These are phyloP conservation scores for Benthosema pterotum DNA, from an alignment of 2,797 vertebrate species.

Conservation along the genomic window DNA sequence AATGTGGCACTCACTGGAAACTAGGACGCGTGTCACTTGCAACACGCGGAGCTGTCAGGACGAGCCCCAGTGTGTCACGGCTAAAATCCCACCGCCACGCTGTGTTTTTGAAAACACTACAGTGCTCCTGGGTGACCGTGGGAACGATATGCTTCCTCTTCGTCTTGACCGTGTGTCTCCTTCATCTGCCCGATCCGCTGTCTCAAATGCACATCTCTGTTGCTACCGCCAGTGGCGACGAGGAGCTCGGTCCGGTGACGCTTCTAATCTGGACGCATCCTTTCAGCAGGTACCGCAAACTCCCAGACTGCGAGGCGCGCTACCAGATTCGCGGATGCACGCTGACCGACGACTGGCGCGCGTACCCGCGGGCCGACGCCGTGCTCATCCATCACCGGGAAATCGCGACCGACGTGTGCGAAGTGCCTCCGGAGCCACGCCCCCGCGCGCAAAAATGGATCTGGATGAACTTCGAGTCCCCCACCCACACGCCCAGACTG, in stretches of 20 bases:
- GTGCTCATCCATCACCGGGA: slow-evolving; percentile 81
- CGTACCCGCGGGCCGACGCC: slow-evolving; percentile 65
- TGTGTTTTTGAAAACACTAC: slow-evolving; percentile 10
- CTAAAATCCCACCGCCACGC: slow-evolving; percentile 22
- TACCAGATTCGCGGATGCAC: slow-evolving; percentile 62
- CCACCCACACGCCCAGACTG: slow-evolving; percentile 79
- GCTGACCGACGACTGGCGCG: slow-evolving; percentile 62
- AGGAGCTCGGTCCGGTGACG: slow-evolving; percentile 33
- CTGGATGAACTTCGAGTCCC: slow-evolving; percentile 97
- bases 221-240: neutral
- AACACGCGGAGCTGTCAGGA: slow-evolving; percentile 6
- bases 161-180: slow-evolving; percentile 45
- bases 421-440: slow-evolving; percentile 69
- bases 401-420: slow-evolving; percentile 33
- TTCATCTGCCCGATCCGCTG: slow-evolving; percentile 37
- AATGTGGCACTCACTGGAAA: slow-evolving; percentile 24
- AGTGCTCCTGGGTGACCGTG: neutral
- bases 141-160: slow-evolving; percentile 23
- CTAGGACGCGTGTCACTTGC: slow-evolving; percentile 10
- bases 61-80: slow-evolving; percentile 1
- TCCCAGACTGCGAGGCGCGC: slow-evolving; percentile 66
- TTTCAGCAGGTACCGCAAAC: slow-evolving; percentile 46
- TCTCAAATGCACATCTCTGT: neutral
- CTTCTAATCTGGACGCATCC: slow-evolving; percentile 78
- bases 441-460: slow-evolving; percentile 88